These are phyloP conservation scores for Parotocinclus haroldoi DNA, from an alignment of 2,797 vertebrate species.

Conservation along the genomic window DNA sequence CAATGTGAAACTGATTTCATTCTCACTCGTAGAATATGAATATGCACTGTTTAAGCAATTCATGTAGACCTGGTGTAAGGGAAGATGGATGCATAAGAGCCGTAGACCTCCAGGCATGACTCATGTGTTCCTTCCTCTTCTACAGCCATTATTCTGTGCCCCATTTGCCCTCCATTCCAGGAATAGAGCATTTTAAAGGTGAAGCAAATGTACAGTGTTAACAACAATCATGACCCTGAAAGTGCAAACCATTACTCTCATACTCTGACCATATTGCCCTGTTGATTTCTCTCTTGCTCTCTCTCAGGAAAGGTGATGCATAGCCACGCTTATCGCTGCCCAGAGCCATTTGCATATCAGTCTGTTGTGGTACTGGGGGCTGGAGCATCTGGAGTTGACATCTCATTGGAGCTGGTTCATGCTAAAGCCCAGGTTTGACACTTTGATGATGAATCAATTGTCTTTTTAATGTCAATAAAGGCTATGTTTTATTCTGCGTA, in stretches of 20 bases:
- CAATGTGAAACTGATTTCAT: conserved; percentile 15
- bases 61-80: conserved; percentile 36
- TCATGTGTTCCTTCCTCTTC: conserved; percentile 41
- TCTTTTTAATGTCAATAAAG: too few relatives aligned
- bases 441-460: not conserved
- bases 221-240: conserved; percentile 43
- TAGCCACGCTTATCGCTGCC: conserved; percentile 69
- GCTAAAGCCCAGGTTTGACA: conserved; percentile 55
- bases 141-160: conserved; percentile 74
- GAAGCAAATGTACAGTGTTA: conserved; percentile 39
- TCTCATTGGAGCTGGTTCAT: conserved; percentile 68
- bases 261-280: conserved; percentile 32
- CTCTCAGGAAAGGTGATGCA: conserved; percentile 67
- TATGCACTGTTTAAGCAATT: conserved; percentile 39
- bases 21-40: conserved; percentile 23
- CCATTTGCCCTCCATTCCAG: conserved; percentile 67
- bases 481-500: not conserved
- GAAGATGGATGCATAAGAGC: conserved; percentile 36
- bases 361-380: conserved; percentile 72
- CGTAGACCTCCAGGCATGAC: conserved; percentile 38
- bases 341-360: conserved; percentile 67
- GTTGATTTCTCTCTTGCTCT: conserved; percentile 25
- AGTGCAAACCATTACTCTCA: conserved; percentile 33
- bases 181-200: conserved; percentile 75
- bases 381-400: conserved; percentile 73